A percentile compares a stretch with the other conserved stretches of the same genome.
Evolutionary conservation across 2,797 vertebrate species (phyloP).

Genomic region (Ptychobarbus kaznakovi): DNA sequence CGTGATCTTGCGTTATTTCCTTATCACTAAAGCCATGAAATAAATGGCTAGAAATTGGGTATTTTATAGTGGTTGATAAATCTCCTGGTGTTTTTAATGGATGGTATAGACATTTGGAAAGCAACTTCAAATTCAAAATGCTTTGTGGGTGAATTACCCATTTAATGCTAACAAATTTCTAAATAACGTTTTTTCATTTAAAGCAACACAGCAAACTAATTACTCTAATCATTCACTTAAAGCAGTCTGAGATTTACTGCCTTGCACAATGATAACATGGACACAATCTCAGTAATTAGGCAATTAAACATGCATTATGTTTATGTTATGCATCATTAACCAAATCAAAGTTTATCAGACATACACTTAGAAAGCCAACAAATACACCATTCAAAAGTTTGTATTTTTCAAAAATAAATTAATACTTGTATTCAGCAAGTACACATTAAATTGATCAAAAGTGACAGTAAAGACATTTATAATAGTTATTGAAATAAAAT

Average conservation of each 20-base stretch:
- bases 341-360: neutral
- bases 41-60: neutral
- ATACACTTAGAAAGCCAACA: neutral
- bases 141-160: too few relatives aligned
- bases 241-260: neutral
- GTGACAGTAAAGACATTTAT: neutral
- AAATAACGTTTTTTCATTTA: neutral
- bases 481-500: neutral
- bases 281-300: neutral
- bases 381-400: neutral
- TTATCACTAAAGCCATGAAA: too few relatives aligned
- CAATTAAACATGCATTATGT: conserved; percentile 4
- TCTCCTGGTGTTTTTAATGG: neutral
- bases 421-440: neutral
- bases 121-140: too few relatives aligned
- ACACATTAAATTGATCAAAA: neutral
- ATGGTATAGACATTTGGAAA: neutral
- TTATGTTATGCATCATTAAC: conserved; percentile 9
- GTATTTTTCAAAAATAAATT: fast-evolving
- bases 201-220: neutral
- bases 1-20: too few relatives aligned
- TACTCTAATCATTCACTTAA: neutral
- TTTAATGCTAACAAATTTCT: too few relatives aligned
- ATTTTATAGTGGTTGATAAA: neutral
- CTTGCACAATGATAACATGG: neutral